Base-by-base conservation (phyloP, 2,797 vertebrate genomes). In the Florisuga fusca region DNA sequence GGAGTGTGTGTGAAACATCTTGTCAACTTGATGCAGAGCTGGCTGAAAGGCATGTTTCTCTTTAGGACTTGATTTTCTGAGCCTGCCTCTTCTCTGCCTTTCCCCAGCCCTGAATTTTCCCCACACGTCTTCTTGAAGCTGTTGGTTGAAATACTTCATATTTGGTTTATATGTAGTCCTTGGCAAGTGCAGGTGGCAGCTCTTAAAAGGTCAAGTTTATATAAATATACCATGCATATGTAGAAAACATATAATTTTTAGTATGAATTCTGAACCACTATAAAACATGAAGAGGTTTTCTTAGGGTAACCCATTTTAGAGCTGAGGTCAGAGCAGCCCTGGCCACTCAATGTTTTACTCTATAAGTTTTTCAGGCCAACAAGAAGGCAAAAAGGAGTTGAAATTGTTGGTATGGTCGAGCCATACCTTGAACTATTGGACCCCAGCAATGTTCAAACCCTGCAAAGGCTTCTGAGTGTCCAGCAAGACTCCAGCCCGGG, bases 151-250 rank as follows among this genome's bases (percentile, higher is more conserved):
- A 53, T 67, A 61, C 59, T 90, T 91, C 54, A 7, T 76, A n/a
- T 46, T 63, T 0, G 1, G 68, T 85, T 91, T 83, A 27, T 45
- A 55, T 9, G 20, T 73, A 73, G 66, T 0, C 0, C 66, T 81
- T n/a, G 84, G 38, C 18, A 41, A 66, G 59, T 16, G 10, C 64
- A 29, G 20, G 55, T 31, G 61, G 45, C 50, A 80, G 43, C 72
- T 80, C 76, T 88, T 67, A 36, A 81, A 93, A 94, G 57, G 85
- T 90, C 73, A 74, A 16, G 21, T 77, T 91, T 87, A 51, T 80
- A 53, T 38, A 87, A 77, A 81, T 53, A 41, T 16, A 3, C 38
- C 43, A 76, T 33, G n/a, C 34, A 12, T 25, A 31, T 34, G 14
- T 79, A 59, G 59, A 41, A 84, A 85, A 58, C 11, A 69, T 8